Percentiles rank a stretch among this genome's conserved stretches.
These are phyloP conservation scores for Salvelinus fontinalis DNA, from an alignment of 2,113 vertebrate genomes.

Conservation along the genomic window DNA sequence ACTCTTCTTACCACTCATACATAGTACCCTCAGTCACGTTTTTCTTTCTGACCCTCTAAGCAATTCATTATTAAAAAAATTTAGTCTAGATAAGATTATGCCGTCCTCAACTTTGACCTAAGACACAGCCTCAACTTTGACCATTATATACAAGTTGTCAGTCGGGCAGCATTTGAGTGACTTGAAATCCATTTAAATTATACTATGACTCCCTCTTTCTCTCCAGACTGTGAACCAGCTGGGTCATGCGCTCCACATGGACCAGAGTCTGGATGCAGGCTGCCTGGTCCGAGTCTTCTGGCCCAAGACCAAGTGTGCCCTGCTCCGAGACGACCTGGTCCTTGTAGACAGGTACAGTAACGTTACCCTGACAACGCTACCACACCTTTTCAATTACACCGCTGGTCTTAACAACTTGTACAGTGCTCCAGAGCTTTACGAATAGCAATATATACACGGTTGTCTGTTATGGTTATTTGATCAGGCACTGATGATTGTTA, in stretches of 20 bases:
- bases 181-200: too few species aligned
- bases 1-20: too few species aligned
- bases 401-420: background rate
- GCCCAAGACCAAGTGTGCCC: slow-evolving; percentile 97
- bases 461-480: background rate
- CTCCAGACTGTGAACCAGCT: slow-evolving; percentile 94
- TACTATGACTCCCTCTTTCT: background rate
- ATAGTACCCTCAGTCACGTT: too few species aligned
- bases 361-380: background rate
- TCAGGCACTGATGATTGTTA: background rate
- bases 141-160: too few species aligned
- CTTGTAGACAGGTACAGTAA: slow-evolving; percentile 90
- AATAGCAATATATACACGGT: background rate
- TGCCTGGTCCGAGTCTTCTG: slow-evolving; percentile 95
- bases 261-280: slow-evolving; percentile 92
- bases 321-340: slow-evolving; percentile 95
- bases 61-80: too few species aligned
- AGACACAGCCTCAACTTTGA: too few species aligned
- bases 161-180: too few species aligned
- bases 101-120: too few species aligned
- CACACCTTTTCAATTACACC: too few species aligned
- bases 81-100: too few species aligned
- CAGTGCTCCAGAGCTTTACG: background rate
- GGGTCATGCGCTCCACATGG: slow-evolving; percentile 96
- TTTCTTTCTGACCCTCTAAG: too few species aligned